Base-by-base conservation (phyloP, 1,140 invertebrate species). In the Drosophila grimshawi region DNA sequence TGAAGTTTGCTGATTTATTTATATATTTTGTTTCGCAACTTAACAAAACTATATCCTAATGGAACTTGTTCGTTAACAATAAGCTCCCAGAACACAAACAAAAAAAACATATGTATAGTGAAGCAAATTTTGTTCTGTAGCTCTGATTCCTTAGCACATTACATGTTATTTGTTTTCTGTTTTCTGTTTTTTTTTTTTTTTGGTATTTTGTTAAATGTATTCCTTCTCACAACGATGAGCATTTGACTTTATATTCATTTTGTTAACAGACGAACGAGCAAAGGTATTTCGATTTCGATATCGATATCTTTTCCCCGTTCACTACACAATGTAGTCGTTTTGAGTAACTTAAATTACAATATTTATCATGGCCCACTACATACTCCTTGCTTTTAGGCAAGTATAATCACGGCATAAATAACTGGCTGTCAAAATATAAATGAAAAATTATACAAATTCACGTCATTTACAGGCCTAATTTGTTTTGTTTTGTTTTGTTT, bases 381-480 rank as follows among this genome's bases (percentile, higher is more conserved):
- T n/a, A 43, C 39, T 43, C 10, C 43, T 49, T 33, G 32, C n/a
- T 60, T 67, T 46, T 53, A 51, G 49, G 70, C 70, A 73, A 73
- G 70, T 61, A 73, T 53, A 30, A 73, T 73, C 70, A 73, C 70
- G 70, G 70, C 56, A 73, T 73, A 73, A 73, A 73, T 67, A 68
- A 57, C 43, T 61, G 70, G 56, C 70, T 67, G 41, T 55, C 27
- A 37, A 63, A 61, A 43, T 69, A 62, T 27, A 63, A 55, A 27
- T 55, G 19, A 56, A 56, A 57, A 11, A 33, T 35, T 55, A 56
- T 55, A 60, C 55, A 68, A 60, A 68, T 68, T 33, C 64, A 73
- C 64, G 48, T 61, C 70, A 39, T 60, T 68, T 68, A 73, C 70
- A 73, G 64, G 55, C 64, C 63, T 68, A 52, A 73, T 56, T 19